Percentiles rank a stretch among this genome's conserved stretches.
Evolutionary conservation across 2,797 vertebrate genomes (phyloP).

Genomic region (Acipenser transmontanus): DNA sequence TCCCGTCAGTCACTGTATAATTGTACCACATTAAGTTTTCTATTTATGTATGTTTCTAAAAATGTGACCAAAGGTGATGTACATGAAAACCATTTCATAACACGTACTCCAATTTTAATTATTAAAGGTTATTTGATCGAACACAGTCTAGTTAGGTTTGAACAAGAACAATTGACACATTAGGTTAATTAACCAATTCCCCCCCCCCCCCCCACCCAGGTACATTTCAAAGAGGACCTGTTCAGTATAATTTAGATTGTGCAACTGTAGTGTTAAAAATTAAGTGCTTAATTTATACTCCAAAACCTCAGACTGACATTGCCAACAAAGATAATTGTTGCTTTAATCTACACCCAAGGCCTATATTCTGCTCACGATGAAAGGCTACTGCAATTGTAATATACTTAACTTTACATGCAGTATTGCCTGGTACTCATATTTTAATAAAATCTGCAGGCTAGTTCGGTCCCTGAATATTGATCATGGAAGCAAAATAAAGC

Average conservation of each 20-base stretch:
- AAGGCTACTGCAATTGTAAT: neutral
- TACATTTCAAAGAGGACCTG: neutral
- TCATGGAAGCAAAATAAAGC: too few relatives aligned
- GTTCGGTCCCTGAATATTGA: too few relatives aligned
- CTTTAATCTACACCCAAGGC: conserved; percentile 56
- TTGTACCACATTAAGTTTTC: too few relatives aligned
- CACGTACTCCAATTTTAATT: neutral
- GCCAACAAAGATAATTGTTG: conserved; percentile 58
- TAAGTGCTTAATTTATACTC: conserved; percentile 9
- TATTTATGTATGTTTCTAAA: too few relatives aligned
- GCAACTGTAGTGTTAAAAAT: conserved; percentile 5
- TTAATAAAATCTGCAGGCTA: too few relatives aligned
- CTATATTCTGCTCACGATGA: conserved; percentile 19
- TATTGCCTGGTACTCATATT: too few relatives aligned
- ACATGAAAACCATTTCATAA: neutral
- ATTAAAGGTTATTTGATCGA: neutral
- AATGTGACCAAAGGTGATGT: too few relatives aligned
- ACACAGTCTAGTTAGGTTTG: neutral
- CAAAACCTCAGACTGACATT: conserved; percentile 39
- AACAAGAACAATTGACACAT: neutral
- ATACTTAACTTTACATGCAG: too few relatives aligned
- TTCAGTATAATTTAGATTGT: conserved; percentile 7
- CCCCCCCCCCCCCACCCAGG: neutral
- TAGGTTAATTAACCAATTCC: neutral
- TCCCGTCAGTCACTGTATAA: too few relatives aligned